Conservation (phyloP, 1,140 invertebrate genomes). For the Sycobia sp. region DNA sequence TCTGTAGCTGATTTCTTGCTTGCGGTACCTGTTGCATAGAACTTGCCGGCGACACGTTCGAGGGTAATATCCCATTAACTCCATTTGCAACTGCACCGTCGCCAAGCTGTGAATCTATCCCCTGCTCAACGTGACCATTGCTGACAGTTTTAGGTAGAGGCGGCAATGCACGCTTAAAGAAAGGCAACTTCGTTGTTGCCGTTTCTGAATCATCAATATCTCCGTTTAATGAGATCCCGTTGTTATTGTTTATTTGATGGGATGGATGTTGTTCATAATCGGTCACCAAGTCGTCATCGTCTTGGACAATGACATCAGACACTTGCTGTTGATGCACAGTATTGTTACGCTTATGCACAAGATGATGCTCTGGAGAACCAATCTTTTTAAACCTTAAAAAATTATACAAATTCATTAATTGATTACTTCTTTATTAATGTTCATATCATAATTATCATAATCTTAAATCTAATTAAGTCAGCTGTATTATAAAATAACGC, state of each 20-base stretch:
- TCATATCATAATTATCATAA: background rate
- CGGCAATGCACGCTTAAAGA: conserved; percentile 76
- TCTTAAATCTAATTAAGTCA: no score
- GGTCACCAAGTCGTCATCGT: conserved; percentile 47
- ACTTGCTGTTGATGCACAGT: conserved; percentile 49
- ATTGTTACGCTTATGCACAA: conserved; percentile 54
- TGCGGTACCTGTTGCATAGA: conserved; percentile 46
- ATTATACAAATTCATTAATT: no score
- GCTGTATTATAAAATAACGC: no score
- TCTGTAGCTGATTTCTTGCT: conserved; percentile 1
- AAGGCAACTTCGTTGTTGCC: conserved; percentile 57
- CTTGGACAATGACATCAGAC: conserved; percentile 59
- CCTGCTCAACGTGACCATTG: conserved; percentile 54
- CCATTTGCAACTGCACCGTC: conserved; percentile 49
- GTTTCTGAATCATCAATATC: conserved; percentile 25
- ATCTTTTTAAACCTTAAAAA: conserved; percentile 66
- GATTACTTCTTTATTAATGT: background rate
- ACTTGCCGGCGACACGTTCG: conserved; percentile 51
- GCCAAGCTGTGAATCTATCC: conserved; percentile 40
- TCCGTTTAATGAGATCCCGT: conserved; percentile 11
- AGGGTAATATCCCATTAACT: conserved; percentile 35
- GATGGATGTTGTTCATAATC: conserved; percentile 55
- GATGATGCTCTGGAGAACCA: conserved; percentile 60
- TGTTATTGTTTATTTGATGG: conserved; percentile 29
- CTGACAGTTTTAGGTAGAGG: conserved; percentile 71